A percentile compares a stretch with the other conserved stretches of the same genome.
These are phyloP conservation scores for Diaphora mendica DNA, from an alignment of 2,888 invertebrate species.

Conservation along the genomic window DNA sequence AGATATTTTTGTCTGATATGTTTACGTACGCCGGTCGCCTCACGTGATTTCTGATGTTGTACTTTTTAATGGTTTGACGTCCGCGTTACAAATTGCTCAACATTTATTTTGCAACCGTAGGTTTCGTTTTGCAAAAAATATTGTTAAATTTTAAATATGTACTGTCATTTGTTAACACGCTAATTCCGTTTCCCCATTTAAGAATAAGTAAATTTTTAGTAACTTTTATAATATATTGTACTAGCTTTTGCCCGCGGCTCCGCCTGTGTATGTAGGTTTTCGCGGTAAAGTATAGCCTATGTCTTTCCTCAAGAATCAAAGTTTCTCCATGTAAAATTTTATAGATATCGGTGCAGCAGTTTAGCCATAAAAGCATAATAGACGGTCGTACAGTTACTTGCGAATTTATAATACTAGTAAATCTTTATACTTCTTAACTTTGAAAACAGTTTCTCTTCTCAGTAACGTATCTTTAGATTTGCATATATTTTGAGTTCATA, in stretches of 20 bases:
- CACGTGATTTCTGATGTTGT: conserved; percentile 69
- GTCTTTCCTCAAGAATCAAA: too few relatives aligned
- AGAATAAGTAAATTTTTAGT: neutral
- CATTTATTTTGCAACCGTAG: conserved; percentile 62
- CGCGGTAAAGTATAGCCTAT: too few relatives aligned
- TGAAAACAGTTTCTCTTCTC: neutral
- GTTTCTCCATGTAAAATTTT: too few relatives aligned
- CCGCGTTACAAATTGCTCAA: conserved; percentile 52
- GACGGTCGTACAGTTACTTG: too few relatives aligned
- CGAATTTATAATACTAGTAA: too few relatives aligned
- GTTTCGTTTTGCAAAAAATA: conserved; percentile 4
- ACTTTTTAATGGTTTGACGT: conserved; percentile 63
- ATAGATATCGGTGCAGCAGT: too few relatives aligned
- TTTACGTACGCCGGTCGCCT: conserved; percentile 61
- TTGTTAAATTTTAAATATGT: neutral
- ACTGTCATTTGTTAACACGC: neutral
- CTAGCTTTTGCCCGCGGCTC: too few relatives aligned
- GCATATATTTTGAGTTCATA: neutral
- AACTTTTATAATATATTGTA: neutral
- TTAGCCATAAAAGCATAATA: too few relatives aligned
- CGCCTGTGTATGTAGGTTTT: too few relatives aligned
- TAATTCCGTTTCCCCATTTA: neutral
- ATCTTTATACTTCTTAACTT: neutral
- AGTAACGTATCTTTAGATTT: neutral
- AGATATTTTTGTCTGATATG: conserved; percentile 57